Evolutionary conservation across 1,140 invertebrate species (phyloP).

Genomic region (Drosophila triauraria): DNA sequence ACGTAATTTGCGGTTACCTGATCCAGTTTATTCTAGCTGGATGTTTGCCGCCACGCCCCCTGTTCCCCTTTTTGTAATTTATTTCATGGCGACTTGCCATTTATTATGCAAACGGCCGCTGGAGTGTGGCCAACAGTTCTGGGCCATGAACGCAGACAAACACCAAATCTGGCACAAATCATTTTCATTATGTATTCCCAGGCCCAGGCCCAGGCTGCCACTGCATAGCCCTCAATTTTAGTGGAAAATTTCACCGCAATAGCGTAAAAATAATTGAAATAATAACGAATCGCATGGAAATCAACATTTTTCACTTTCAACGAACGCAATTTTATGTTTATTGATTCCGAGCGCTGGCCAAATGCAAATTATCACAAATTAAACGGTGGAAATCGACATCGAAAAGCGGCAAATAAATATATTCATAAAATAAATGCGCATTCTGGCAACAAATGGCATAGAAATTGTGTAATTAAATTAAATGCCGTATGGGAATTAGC

Average conservation of each 20-base stretch:
- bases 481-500: slow-evolving; percentile 23
- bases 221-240: slow-evolving; percentile 33
- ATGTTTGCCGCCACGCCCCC: neutral
- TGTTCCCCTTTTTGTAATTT: slow-evolving; percentile 55
- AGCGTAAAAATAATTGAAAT: slow-evolving; percentile 40
- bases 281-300: slow-evolving; percentile 14
- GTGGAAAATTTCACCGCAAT: slow-evolving; percentile 29
- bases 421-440: slow-evolving; percentile 29
- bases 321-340: slow-evolving; percentile 23
- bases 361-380: slow-evolving; percentile 41
- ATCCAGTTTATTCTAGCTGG: slow-evolving; percentile 43
- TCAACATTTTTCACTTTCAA: slow-evolving; percentile 31
- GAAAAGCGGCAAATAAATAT: slow-evolving; percentile 9
- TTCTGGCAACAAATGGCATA: slow-evolving; percentile 24
- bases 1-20: slow-evolving; percentile 66
- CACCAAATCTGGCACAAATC: slow-evolving; percentile 58
- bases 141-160: slow-evolving; percentile 54
- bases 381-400: slow-evolving; percentile 25
- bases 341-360: slow-evolving; percentile 17
- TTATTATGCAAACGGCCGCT: slow-evolving; percentile 73
- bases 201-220: slow-evolving; percentile 12
- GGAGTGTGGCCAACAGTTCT: slow-evolving; percentile 66
- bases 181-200: slow-evolving; percentile 62
- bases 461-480: slow-evolving; percentile 44
- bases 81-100: slow-evolving; percentile 63